Percentiles rank a stretch among this genome's conserved stretches.
phyloP scores from a whole-genome alignment of 2,888 invertebrate species.

The Fragum sueziense region DNA sequence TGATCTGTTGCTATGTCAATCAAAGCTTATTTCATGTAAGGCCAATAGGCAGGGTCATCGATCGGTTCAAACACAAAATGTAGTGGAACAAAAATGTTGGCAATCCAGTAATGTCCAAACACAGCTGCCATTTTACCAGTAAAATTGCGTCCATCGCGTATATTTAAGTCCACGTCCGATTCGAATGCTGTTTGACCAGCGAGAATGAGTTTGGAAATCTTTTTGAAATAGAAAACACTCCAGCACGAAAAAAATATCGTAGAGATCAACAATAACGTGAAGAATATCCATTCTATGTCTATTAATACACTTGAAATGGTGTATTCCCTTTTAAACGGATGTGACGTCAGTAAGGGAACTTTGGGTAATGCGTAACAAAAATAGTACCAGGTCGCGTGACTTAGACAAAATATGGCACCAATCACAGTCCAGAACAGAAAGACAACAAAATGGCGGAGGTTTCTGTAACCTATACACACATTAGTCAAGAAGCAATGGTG shows the following conservation, averaged over 20 bases:
- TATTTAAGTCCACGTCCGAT: constrained; percentile 66
- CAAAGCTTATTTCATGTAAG: constrained; percentile 22
- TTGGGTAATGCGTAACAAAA: constrained; percentile 44
- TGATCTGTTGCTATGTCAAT: too few species aligned
- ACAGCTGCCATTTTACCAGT: constrained; percentile 66
- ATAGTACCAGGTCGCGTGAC: constrained; percentile 52
- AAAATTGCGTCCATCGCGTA: constrained; percentile 62
- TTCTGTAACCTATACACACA: constrained; percentile 76
- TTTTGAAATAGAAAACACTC: constrained; percentile 65
- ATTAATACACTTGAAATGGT: constrained; percentile 65
- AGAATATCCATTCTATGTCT: constrained; percentile 52
- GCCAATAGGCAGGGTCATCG: constrained; percentile 76
- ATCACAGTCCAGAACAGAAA: constrained; percentile 74
- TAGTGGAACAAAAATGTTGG: constrained; percentile 74
- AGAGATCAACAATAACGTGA: constrained; percentile 67
- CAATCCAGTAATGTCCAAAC: constrained; percentile 72
- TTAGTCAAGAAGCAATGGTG: constrained; percentile 80
- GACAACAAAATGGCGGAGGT: constrained; percentile 77
- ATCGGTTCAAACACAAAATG: constrained; percentile 67
- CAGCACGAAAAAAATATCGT: constrained; percentile 68
- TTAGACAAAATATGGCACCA: constrained; percentile 64
- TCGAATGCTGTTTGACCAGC: constrained; percentile 76
- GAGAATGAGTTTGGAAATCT: constrained; percentile 58
- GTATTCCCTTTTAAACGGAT: constrained; percentile 66
- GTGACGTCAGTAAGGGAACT: constrained; percentile 64